Evolutionary conservation across 2,888 invertebrate genomes (phyloP).

Genomic region (Pollenia labialis): DNA sequence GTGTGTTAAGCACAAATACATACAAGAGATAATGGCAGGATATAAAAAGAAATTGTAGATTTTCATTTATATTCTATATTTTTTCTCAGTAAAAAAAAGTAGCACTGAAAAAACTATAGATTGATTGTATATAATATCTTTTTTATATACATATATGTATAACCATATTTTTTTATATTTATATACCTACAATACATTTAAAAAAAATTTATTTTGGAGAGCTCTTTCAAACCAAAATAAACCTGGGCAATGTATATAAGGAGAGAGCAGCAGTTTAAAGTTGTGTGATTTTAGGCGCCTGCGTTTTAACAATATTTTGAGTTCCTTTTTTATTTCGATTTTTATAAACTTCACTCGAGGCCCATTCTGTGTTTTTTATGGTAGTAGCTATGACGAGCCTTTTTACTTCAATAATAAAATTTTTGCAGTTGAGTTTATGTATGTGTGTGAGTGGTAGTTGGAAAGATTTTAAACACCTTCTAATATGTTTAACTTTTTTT

Average conservation of each 20-base stretch:
- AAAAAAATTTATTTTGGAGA: slow-evolving; percentile 26
- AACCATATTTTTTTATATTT: not conserved
- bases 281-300: slow-evolving; percentile 33
- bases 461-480: slow-evolving; percentile 49
- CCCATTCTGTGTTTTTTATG: slow-evolving; percentile 13
- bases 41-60: slow-evolving; percentile 59
- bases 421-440: slow-evolving; percentile 1
- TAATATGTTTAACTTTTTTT: slow-evolving; percentile 24
- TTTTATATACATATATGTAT: slow-evolving; percentile 23
- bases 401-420: slow-evolving; percentile 57
- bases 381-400: slow-evolving; percentile 44
- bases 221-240: slow-evolving; percentile 42
- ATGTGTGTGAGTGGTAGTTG: slow-evolving; percentile 43
- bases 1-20: slow-evolving; percentile 10
- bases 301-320: slow-evolving; percentile 49
- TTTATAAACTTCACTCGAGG: slow-evolving; percentile 42
- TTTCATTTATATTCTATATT: slow-evolving; percentile 56
- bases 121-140: slow-evolving; percentile 33
- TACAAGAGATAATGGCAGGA: slow-evolving; percentile 50
- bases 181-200: not conserved
- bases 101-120: slow-evolving; percentile 18
- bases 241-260: slow-evolving; percentile 60
- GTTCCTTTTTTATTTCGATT: not conserved
- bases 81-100: not conserved
- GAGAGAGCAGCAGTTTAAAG: slow-evolving; percentile 21